Base-by-base conservation (phyloP, 2,113 vertebrate species). In the Cepphus grylle region DNA sequence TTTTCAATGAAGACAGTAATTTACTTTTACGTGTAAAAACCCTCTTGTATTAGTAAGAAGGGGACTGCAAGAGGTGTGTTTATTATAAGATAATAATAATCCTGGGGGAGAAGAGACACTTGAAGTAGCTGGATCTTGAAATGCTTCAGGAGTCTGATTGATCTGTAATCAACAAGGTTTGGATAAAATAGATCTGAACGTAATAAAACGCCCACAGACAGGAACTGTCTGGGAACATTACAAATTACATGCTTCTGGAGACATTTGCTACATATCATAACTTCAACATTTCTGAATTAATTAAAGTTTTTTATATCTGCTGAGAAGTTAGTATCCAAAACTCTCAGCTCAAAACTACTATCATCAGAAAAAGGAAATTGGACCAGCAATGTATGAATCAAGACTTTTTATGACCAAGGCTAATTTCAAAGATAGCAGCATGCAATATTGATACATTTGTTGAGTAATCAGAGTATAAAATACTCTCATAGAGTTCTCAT, bases 11-110 rank as follows among this genome's bases (percentile, higher is more conserved):
- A 77, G 45, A 55, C 27, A 27, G 26, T 47, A 47, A 74, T 90
- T 84, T 94, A 83, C 26, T 93, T 95, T 62, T 71, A 69, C 61
- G 6, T 67, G 7, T 70, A 77, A 76, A 90, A 22, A 2, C 9
- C 11, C 13, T 61, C 47, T 45, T 79, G 6, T 67, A n/a, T 74
- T 84, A 67, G n/a, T 38, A 85, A 87, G 69, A 91, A 34, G 43
- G 72, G 2, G 8, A 83, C 50, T 86, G 27, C 15, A 53, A 77
- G 55, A 89, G 8, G 14, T 89, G 43, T 93, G 47, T 89, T 96
- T 93, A 69, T 95, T 91, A 40, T 61, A 81, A 90, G 38, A 88
- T 82, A 88, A 94, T 58, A 91, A 76, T 70, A 79, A n/a, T 95
- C 42, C 22, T 65, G 72, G 45, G n/a, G 89, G 49, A 94, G 88